A percentile compares a stretch with the other conserved stretches of the same genome.
These are phyloP conservation scores for Sebastes trivittatus DNA, from an alignment of 2,797 vertebrate genomes.

Conservation along the genomic window DNA sequence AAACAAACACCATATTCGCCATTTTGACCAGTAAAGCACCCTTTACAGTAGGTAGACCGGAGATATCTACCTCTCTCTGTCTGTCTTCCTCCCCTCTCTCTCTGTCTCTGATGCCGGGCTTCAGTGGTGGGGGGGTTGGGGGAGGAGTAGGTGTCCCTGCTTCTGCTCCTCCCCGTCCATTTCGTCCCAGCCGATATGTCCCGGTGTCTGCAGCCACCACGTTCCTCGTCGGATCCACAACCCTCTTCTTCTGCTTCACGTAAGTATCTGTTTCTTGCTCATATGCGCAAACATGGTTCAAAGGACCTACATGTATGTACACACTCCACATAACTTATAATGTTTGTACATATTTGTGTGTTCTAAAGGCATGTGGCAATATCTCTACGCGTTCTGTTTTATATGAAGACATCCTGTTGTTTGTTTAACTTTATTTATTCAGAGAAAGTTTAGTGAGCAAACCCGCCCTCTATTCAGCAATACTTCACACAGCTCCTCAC, in stretches of 20 bases:
- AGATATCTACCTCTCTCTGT: conserved; percentile 57
- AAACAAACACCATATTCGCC: conserved; percentile 29
- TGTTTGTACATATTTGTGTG: not conserved
- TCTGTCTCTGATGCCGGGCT: conserved; percentile 79
- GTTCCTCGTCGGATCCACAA: conserved; percentile 95
- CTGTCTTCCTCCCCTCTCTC: conserved; percentile 43
- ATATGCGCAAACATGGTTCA: not conserved
- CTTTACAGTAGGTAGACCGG: conserved; percentile 55
- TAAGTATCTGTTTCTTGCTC: conserved; percentile 79
- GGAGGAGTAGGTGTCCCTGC: conserved; percentile 80
- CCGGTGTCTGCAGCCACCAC: conserved; percentile 93
- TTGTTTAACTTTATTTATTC: not conserved
- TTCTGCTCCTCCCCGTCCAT: conserved; percentile 86
- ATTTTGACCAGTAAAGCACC: conserved; percentile 57
- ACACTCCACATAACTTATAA: not conserved
- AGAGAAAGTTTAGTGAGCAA: not conserved
- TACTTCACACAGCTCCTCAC: not conserved
- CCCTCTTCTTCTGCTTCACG: conserved; percentile 98
- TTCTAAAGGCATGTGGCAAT: not conserved
- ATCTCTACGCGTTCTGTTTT: not conserved
- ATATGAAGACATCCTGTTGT: not conserved
- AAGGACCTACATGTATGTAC: not conserved
- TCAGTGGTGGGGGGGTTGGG: conserved; percentile 81
- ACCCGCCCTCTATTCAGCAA: not conserved
- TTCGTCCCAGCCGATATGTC: conserved; percentile 97